Conservation (phyloP, 2,797 vertebrate genomes). For the Smutsia gigantea region DNA sequence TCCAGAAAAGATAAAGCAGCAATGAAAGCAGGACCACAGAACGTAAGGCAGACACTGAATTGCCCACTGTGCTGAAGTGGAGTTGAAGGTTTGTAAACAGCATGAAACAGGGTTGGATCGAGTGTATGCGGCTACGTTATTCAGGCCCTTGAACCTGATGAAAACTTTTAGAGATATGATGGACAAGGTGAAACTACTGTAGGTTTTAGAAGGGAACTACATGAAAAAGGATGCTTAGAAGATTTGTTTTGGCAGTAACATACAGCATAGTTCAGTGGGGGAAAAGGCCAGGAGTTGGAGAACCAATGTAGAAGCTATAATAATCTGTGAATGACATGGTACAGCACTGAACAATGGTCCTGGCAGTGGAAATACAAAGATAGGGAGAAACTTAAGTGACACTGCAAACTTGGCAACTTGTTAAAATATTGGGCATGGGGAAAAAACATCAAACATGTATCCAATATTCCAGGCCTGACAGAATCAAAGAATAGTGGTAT, state of each 20-base stretch:
- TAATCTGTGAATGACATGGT: slow-evolving; percentile 5
- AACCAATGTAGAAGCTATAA: not conserved
- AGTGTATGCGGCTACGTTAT: not conserved
- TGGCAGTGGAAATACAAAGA: not conserved
- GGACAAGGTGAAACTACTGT: slow-evolving; percentile 11
- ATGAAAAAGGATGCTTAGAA: slow-evolving; percentile 1
- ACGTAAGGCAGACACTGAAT: not conserved
- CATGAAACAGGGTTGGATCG: not conserved
- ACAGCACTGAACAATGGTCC: slow-evolving; percentile 4
- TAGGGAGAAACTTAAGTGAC: not conserved
- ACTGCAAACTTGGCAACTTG: not conserved
- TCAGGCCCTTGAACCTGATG: not conserved
- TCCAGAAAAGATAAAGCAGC: slow-evolving; percentile 26
- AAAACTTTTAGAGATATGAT: slow-evolving; percentile 20
- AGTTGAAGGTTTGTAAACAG: slow-evolving; percentile 7
- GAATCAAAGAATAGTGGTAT: slow-evolving; percentile 10
- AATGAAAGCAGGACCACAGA: slow-evolving; percentile 36
- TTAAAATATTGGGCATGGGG: not conserved
- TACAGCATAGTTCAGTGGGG: not conserved
- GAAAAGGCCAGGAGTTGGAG: not conserved
- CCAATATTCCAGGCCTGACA: not conserved
- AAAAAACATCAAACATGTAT: slow-evolving; percentile 55
- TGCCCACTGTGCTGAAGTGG: not conserved
- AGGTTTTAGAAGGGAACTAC: not conserved
- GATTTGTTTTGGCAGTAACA: not conserved